Evolutionary conservation across 2,888 invertebrate genomes (phyloP).

Genomic region (Polydrusus pterygomalis): DNA sequence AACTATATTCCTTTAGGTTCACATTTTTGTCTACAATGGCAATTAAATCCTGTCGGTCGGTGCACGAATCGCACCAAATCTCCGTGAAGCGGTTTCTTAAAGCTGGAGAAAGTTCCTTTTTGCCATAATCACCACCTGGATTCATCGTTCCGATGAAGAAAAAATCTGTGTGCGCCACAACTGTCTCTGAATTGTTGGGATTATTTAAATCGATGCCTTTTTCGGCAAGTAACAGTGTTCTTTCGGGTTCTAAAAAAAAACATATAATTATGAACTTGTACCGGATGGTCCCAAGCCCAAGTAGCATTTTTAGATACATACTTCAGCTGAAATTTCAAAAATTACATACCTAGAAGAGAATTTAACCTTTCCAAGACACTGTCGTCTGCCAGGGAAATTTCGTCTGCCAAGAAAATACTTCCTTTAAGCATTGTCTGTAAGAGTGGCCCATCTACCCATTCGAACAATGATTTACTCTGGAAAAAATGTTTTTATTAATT

Average conservation of each 20-base stretch:
- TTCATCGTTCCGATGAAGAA: constrained; percentile 99
- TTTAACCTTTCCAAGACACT: constrained; percentile 98
- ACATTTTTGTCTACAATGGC: constrained; percentile 89
- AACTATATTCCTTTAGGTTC: constrained; percentile 72
- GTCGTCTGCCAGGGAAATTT: constrained; percentile 99
- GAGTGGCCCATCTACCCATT: constrained; percentile 98
- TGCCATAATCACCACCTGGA: constrained; percentile 99
- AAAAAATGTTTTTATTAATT: constrained; percentile 33
- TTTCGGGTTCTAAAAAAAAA: constrained; percentile 83
- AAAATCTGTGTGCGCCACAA: constrained; percentile 83
- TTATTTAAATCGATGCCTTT: constrained; percentile 82
- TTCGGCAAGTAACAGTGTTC: constrained; percentile 92
- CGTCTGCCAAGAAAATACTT: constrained; percentile 94
- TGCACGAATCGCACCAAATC: constrained; percentile 95
- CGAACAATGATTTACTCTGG: constrained; percentile 78
- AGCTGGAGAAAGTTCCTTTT: constrained; percentile 98
- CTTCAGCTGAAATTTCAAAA: not conserved
- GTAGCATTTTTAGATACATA: no score
- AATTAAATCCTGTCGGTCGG: constrained; percentile 82
- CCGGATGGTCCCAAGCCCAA: no score
- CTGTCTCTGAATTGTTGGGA: constrained; percentile 74
- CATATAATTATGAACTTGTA: no score
- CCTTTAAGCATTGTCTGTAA: constrained; percentile 93
- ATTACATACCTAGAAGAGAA: constrained; percentile 82
- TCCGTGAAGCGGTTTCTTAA: constrained; percentile 98